phyloP scores from a whole-genome alignment of 53 echinoderm and acorn worm species.

The Echinometra lucunter region DNA sequence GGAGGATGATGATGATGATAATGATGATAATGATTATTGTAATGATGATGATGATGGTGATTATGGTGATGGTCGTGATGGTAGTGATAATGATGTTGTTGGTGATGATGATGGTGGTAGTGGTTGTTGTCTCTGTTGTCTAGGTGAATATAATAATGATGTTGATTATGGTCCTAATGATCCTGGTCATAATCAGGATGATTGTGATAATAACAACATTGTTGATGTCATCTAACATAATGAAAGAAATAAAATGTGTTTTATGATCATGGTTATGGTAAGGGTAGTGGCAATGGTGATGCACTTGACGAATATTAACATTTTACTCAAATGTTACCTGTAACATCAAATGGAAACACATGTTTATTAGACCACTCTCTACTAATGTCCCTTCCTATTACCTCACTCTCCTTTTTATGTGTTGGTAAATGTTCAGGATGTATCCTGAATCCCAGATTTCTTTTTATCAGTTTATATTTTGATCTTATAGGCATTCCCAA shows the following conservation, averaged over 20 bases:
- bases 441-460: not conserved
- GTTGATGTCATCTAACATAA: too few relatives aligned
- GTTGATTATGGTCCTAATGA: not conserved
- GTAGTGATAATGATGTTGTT: not conserved
- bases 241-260: too few relatives aligned
- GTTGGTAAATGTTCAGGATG: not conserved
- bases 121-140: not conserved
- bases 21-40: too few relatives aligned
- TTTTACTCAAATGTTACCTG: too few relatives aligned
- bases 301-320: too few relatives aligned
- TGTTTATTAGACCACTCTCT: too few relatives aligned
- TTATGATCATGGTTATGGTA: too few relatives aligned
- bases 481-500: conserved; percentile 13
- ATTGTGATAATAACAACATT: too few relatives aligned
- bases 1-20: not conserved
- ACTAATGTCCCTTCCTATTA: too few relatives aligned
- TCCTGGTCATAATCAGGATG: too few relatives aligned
- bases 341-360: too few relatives aligned
- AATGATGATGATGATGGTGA: not conserved
- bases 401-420: not conserved
- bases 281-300: not conserved
- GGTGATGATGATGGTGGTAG: not conserved
- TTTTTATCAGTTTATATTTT: not conserved
- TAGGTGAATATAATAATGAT: not conserved
- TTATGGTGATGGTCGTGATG: not conserved